A percentile compares a stretch with the other conserved stretches of the same genome.
Conservation (phyloP, 2,797 vertebrate genomes). For the Danio tinwini region DNA sequence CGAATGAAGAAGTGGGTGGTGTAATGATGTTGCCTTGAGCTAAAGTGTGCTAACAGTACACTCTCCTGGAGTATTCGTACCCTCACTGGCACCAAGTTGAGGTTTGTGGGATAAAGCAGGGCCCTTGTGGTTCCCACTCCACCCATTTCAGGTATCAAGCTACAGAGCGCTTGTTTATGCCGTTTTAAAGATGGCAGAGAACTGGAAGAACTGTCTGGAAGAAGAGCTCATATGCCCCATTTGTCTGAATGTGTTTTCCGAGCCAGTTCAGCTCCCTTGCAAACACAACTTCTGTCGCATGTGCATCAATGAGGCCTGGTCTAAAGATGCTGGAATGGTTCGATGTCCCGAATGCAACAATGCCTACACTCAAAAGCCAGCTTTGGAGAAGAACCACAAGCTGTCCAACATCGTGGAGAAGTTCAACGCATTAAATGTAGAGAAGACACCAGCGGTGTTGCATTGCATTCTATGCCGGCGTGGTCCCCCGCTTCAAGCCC, state of each 20-base stretch:
- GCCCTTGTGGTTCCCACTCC: conserved; percentile 23
- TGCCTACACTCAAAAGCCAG: conserved; percentile 96
- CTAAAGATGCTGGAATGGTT: conserved; percentile 93
- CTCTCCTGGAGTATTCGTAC: background rate
- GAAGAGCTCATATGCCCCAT: conserved; percentile 99
- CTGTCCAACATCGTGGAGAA: conserved; percentile 99
- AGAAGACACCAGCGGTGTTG: conserved; percentile 83
- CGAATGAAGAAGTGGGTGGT: conserved; percentile 32
- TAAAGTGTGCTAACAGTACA: conserved; percentile 29
- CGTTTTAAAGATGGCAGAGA: conserved; percentile 89
- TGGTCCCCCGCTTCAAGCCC: conserved; percentile 93
- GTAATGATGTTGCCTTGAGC: conserved; percentile 46
- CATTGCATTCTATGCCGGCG: conserved; percentile 97
- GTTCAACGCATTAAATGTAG: conserved; percentile 92
- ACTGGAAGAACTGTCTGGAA: conserved; percentile 99
- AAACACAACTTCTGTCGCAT: conserved; percentile 99
- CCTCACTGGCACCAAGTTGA: conserved; percentile 21
- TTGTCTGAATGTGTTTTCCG: conserved; percentile 98
- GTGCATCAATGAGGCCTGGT: conserved; percentile 99
- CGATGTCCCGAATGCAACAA: conserved; percentile 99
- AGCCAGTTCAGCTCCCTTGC: conserved; percentile 98
- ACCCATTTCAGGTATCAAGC: conserved; percentile 25
- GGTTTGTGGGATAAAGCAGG: conserved; percentile 22
- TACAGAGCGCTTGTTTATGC: conserved; percentile 4
- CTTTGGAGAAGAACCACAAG: conserved; percentile 99